Conservation (phyloP, 2,888 invertebrate species). For the Tuberolachnus salignus region DNA sequence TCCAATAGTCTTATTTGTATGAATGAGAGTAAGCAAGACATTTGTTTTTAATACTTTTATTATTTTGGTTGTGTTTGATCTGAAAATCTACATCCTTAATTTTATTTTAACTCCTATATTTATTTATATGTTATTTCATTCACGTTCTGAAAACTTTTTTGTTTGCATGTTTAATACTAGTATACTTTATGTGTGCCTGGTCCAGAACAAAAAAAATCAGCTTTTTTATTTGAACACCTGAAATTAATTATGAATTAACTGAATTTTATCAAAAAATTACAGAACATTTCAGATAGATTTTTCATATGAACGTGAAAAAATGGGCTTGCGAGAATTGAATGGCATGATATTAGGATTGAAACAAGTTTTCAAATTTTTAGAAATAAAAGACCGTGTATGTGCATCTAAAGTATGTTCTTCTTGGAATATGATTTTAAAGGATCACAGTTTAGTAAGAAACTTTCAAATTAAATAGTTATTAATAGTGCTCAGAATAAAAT, state of each 20-base stretch:
- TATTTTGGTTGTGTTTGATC: conserved; percentile 48
- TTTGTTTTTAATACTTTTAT: conserved; percentile 42
- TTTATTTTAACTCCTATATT: conserved; percentile 45
- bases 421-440: too few species aligned
- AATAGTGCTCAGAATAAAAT: too few species aligned
- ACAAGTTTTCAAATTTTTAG: conserved; percentile 80
- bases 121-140: conserved; percentile 9
- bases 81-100: conserved; percentile 45
- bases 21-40: conserved; percentile 24
- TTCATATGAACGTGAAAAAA: too few species aligned
- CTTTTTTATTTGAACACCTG: background rate
- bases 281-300: conserved; percentile 22
- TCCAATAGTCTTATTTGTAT: conserved; percentile 48
- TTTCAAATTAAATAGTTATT: too few species aligned
- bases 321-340: conserved; percentile 44
- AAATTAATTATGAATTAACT: background rate
- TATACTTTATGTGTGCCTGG: conserved; percentile 54
- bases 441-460: conserved; percentile 66
- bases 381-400: conserved; percentile 78
- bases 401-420: conserved; percentile 78
- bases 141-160: conserved; percentile 28
- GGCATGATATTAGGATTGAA: conserved; percentile 61
- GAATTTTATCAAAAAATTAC: conserved; percentile 9
- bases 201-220: conserved; percentile 28
- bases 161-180: conserved; percentile 47